Base-by-base conservation (phyloP, 2,113 vertebrate species). In the Xenopus tropicalis region DNA sequence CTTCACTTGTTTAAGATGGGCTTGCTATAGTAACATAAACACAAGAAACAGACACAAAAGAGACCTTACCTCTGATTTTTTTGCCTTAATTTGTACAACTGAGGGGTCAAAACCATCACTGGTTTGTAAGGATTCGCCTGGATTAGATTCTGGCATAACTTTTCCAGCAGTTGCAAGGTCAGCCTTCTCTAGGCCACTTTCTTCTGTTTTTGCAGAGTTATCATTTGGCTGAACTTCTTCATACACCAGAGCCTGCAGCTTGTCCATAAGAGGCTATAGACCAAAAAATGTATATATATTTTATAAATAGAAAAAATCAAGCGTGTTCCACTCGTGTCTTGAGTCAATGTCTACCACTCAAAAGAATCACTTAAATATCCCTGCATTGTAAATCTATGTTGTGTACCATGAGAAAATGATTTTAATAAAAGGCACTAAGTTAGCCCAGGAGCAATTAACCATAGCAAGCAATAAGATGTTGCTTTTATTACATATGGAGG, bases 1-100 rank as follows among this genome's bases (percentile, higher is more conserved):
- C n/a, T n/a, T n/a, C n/a, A n/a, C n/a, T n/a, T n/a, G n/a, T n/a
- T n/a, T n/a, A n/a, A n/a, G n/a, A n/a, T n/a, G n/a, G n/a, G n/a
- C n/a, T n/a, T n/a, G 6, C 6, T 4, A 37, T 37, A 37, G 29
- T n/a, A 54, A 54, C n/a, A 19, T n/a, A 4, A 54, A 54, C 7
- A 17, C 3, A 20, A 37, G 10, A 37, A 37, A 54, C 17, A 25
- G 1, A 66, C 59, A 56, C 58, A n/a, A 66, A 1, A 46, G 14
- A 79, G 80, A 52, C 84, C 89, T 93, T 89, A 98, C 97, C 94
- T 99, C 96, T 81, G 94, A 93, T 89, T 97, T 99, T 79, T 92
- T 89, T 79, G 97, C 97, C 85, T 93, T 92, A 88, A 98, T 99
- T 83, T 99, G 97, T 78, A 99, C 91, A 78, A 93, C 91, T 87